These are phyloP conservation scores for Chirona hameri DNA, from an alignment of 2,888 invertebrate genomes.

Conservation along the genomic window DNA sequence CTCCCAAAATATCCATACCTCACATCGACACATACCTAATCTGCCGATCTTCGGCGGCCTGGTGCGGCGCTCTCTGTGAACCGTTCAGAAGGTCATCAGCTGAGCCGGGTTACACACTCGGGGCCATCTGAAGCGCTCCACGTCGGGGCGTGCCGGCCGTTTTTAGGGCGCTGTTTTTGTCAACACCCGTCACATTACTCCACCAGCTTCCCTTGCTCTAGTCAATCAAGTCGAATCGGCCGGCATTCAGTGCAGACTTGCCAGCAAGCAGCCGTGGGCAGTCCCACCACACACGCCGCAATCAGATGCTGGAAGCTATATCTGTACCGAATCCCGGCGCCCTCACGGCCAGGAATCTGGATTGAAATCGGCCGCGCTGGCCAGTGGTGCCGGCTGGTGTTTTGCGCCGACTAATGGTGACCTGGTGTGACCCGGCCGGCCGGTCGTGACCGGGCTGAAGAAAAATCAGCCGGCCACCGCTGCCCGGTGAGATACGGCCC, in stretches of 20 bases:
- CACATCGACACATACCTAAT: no score
- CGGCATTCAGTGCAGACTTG: neutral
- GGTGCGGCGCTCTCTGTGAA: no score
- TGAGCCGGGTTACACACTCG: neutral
- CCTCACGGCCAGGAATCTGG: neutral
- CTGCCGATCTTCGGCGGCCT: no score
- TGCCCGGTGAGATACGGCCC: neutral
- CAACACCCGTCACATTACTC: neutral
- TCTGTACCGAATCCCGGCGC: neutral
- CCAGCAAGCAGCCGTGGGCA: no score
- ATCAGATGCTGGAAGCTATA: neutral
- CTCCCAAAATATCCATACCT: no score
- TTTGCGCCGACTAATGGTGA: neutral
- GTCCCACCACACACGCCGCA: neutral
- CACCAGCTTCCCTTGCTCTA: neutral
- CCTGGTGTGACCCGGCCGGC: neutral
- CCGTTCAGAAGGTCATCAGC: no score
- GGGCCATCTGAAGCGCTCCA: neutral
- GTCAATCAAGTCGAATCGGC: neutral
- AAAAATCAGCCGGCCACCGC: neutral
- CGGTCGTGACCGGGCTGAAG: neutral
- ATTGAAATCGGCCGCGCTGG: neutral
- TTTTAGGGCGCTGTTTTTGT: neutral
- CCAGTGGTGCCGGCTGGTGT: neutral
- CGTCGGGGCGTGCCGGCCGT: neutral